Evolutionary conservation across 2,797 vertebrate genomes (phyloP).

Genomic region (Chelon labrosus): DNA sequence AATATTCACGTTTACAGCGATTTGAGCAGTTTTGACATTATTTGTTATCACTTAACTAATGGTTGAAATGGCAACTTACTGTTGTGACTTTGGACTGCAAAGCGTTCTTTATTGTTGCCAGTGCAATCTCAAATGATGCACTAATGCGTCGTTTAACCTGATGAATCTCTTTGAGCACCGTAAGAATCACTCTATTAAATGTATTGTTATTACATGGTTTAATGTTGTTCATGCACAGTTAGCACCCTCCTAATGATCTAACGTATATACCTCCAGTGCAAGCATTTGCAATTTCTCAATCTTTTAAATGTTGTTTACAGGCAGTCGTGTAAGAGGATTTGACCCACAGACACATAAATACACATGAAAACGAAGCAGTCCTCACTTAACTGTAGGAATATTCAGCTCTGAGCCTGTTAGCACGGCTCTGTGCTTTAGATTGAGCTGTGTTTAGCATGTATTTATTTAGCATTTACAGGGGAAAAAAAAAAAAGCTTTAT

Average conservation of each 20-base stretch:
- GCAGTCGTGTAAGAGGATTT: conserved; percentile 64
- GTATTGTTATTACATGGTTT: neutral
- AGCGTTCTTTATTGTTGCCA: neutral
- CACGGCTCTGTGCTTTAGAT: conserved; percentile 52
- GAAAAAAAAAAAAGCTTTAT: conserved; percentile 41
- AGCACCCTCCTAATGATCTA: conserved; percentile 12
- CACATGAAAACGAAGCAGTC: conserved; percentile 60
- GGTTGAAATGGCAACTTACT: neutral
- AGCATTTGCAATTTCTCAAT: neutral
- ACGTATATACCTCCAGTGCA: too few relatives aligned
- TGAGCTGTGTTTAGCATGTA: conserved; percentile 57
- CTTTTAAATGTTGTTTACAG: conserved; percentile 54
- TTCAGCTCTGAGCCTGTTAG: conserved; percentile 61
- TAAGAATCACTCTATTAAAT: neutral
- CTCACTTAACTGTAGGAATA: conserved; percentile 52
- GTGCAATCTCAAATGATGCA: neutral
- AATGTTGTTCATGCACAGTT: conserved; percentile 7
- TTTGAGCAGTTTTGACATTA: too few relatives aligned
- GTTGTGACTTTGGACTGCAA: neutral
- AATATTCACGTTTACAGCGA: too few relatives aligned
- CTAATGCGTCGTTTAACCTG: neutral
- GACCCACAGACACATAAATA: conserved; percentile 65
- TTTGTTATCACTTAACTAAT: too few relatives aligned
- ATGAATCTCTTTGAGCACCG: neutral
- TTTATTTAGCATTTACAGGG: conserved; percentile 67